Evolutionary conservation across 1,140 invertebrate species (phyloP).

Genomic region (Oryctes rhinoceros): DNA sequence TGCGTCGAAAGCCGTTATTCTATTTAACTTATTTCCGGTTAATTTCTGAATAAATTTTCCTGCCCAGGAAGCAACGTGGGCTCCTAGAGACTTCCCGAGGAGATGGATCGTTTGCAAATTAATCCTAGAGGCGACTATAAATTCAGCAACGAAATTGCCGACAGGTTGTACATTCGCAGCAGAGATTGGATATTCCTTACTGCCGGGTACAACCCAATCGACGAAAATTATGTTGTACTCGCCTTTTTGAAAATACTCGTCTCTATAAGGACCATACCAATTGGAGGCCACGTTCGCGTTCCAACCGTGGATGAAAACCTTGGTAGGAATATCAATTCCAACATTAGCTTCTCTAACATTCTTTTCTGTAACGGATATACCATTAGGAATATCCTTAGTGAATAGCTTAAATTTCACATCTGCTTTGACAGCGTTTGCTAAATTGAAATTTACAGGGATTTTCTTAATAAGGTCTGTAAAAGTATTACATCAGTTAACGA

Average conservation of each 20-base stretch:
- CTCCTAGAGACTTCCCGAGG: slow-evolving; percentile 69
- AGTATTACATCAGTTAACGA: not conserved
- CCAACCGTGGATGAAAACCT: slow-evolving; percentile 66
- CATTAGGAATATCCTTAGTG: not conserved
- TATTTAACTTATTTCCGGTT: slow-evolving; percentile 63
- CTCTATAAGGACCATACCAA: slow-evolving; percentile 59
- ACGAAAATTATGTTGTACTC: slow-evolving; percentile 73
- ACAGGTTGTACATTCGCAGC: slow-evolving; percentile 54
- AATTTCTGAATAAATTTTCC: slow-evolving; percentile 56
- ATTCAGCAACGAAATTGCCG: slow-evolving; percentile 54
- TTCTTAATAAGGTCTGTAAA: slow-evolving; percentile 2
- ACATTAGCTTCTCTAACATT: not conserved
- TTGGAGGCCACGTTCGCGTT: slow-evolving; percentile 55
- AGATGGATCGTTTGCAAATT: slow-evolving; percentile 61
- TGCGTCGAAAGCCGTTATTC: slow-evolving; percentile 76
- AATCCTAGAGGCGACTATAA: not conserved
- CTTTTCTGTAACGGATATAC: not conserved
- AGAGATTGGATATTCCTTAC: slow-evolving; percentile 53
- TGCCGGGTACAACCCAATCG: slow-evolving; percentile 69
- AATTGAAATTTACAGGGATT: not conserved
- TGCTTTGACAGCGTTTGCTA: not conserved
- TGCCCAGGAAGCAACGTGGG: slow-evolving; percentile 67
- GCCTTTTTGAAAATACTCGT: slow-evolving; percentile 64
- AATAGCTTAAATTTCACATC: not conserved
- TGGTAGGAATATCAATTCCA: not conserved